Base-by-base conservation (phyloP, 2,888 invertebrate genomes). In the Polyploca ridens region DNA sequence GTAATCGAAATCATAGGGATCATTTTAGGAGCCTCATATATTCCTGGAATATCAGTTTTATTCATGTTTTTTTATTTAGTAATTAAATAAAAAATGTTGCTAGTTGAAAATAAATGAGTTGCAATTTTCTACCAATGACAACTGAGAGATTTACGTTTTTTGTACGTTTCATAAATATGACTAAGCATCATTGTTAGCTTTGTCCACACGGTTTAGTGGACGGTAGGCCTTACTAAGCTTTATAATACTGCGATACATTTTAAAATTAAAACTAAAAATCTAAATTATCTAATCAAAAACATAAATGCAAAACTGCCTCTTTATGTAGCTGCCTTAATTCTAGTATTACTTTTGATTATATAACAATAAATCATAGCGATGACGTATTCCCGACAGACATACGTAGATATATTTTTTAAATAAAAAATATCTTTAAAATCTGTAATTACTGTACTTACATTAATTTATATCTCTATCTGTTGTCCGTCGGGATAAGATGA, bases 401-500 rank as follows among this genome's bases (percentile, higher is more conserved):
- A 16, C 0, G 14, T 6, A 41, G 11, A 41, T 38, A 60, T 16
- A 16, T 14, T n/a, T 13, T 19, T 19, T 41, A 41, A 60, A 60
- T 60, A 41, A 19, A 19, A 16, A 19, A 3, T 44, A 7, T 54
- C 16, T 54, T 54, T 49, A 10, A 44, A 61, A 38, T 19, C 19
- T 14, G 41, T 61, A 19, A 27, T 41, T 61, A 61, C 44, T 61
- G 61, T 61, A 61, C 61, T 61, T 61, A 61, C 61, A 61, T 41
- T 41, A 27, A 27, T 27, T 27, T 27, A 61, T 41, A 19, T 54
- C 19, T 19, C 54, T 54, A 19, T 54, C 54, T 19, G 19, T 44
- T 13, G 61, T 44, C 27, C 35, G 59, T 61, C 41, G 41, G 41
- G 41, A 41, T 14, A 33, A 41, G 44, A 60, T 54, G 54, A 54